These are phyloP conservation scores for Stichodactyla helianthus DNA, from an alignment of 64 coral and sea anemone species.

Conservation along the genomic window DNA sequence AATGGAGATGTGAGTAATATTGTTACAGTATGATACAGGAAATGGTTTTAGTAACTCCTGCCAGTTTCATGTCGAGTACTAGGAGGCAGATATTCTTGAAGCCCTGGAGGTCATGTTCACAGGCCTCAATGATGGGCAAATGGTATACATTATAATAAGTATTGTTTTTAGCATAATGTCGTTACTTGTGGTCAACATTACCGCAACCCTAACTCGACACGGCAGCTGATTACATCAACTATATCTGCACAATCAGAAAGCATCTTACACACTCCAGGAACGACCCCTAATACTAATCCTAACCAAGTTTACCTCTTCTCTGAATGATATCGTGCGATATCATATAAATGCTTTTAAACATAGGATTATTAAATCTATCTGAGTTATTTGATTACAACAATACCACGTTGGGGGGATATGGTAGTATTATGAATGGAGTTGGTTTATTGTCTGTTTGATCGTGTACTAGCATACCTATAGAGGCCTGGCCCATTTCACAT, in stretches of 20 bases:
- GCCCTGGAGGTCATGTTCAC: background rate
- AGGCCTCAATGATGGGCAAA: background rate
- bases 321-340: background rate
- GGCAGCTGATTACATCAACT: background rate
- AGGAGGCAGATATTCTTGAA: background rate
- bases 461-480: background rate
- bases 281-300: background rate
- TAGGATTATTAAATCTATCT: background rate
- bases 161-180: background rate
- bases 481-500: background rate
- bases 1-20: background rate
- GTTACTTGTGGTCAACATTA: background rate
- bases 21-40: background rate
- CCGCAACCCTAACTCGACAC: background rate
- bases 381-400: too few species aligned
- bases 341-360: background rate
- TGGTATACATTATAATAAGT: background rate
- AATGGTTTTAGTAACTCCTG: background rate
- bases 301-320: background rate
- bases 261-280: too few species aligned
- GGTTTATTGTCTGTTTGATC: background rate
- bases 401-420: too few species aligned
- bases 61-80: background rate
- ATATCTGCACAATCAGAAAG: background rate
- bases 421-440: too few species aligned